Percentiles rank a stretch among this genome's conserved stretches.
phyloP scores from a whole-genome alignment of 37 sponge, comb jelly and placozoan genomes.

The Axinella damicornis region DNA sequence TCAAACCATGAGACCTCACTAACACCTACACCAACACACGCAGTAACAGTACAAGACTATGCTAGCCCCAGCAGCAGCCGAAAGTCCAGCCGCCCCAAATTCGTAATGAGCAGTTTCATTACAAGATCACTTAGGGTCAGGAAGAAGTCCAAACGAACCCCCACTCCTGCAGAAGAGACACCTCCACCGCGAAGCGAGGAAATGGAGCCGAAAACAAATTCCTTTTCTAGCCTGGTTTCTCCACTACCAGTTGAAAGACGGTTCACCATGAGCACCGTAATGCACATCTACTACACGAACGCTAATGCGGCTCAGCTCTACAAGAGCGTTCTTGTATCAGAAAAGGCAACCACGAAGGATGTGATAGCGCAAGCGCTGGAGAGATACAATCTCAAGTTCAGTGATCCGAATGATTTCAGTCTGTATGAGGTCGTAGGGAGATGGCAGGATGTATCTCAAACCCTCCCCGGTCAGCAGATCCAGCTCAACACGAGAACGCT shows the following conservation, averaged over 20 bases:
- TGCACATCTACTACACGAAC: constrained; percentile 66
- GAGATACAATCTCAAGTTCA: constrained; percentile 58
- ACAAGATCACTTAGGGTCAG: constrained; percentile 29
- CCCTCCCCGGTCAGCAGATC: not conserved
- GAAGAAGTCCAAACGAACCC: constrained; percentile 24
- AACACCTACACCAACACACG: constrained; percentile 2
- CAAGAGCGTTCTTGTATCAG: constrained; percentile 80
- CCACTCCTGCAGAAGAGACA: too few species aligned
- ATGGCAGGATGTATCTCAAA: constrained; percentile 47
- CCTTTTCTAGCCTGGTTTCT: constrained; percentile 12
- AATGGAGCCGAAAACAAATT: not conserved
- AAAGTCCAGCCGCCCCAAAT: constrained; percentile 15
- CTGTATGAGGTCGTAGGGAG: constrained; percentile 71
- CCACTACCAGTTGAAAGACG: constrained; percentile 29
- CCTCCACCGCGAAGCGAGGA: too few species aligned
- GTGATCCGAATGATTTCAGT: constrained; percentile 33
- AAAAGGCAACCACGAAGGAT: constrained; percentile 51
- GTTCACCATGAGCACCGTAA: constrained; percentile 61
- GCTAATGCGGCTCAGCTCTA: constrained; percentile 53
- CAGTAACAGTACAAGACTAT: not conserved
- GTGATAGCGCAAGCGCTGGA: constrained; percentile 78
- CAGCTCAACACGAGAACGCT: not conserved
- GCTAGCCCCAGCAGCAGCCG: not conserved
- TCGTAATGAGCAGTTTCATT: constrained; percentile 24
- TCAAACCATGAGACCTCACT: not conserved